Evolutionary conservation across 2,113 vertebrate genomes (phyloP).

Genomic region (Hepsetus odoe): DNA sequence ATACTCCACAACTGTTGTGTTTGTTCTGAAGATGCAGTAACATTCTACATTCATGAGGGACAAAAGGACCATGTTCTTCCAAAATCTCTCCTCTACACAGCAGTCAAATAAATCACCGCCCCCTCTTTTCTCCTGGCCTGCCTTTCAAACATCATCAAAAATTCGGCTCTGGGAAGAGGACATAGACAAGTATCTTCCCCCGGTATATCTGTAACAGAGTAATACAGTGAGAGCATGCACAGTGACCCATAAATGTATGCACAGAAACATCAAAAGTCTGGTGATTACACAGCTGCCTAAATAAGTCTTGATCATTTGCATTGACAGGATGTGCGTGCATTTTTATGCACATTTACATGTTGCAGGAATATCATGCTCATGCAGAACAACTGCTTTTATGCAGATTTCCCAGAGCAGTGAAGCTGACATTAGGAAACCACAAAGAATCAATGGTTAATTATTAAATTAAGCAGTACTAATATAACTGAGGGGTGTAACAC

Average conservation of each 20-base stretch:
- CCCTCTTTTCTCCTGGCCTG: not conserved
- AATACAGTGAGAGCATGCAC: not conserved
- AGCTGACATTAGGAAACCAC: not conserved
- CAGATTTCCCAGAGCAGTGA: not conserved
- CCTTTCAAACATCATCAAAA: conserved; percentile 88
- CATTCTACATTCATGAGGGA: conserved; percentile 50
- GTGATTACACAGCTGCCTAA: not conserved
- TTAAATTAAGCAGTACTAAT: no score
- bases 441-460: not conserved
- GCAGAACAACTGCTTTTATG: not conserved
- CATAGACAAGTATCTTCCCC: conserved; percentile 93
- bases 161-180: conserved; percentile 86
- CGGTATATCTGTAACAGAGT: conserved; percentile 77
- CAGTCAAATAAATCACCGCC: not conserved
- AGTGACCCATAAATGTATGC: no score
- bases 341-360: not conserved
- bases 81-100: conserved; percentile 18
- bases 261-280: not conserved
- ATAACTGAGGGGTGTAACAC: no score
- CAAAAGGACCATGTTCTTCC: not conserved
- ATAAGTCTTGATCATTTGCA: not conserved
- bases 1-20: conserved; percentile 10
- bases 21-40: conserved; percentile 32
- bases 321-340: not conserved
- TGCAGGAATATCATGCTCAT: not conserved